phyloP scores from a whole-genome alignment of 2,113 vertebrate species.

The Notarius lentiginosus region DNA sequence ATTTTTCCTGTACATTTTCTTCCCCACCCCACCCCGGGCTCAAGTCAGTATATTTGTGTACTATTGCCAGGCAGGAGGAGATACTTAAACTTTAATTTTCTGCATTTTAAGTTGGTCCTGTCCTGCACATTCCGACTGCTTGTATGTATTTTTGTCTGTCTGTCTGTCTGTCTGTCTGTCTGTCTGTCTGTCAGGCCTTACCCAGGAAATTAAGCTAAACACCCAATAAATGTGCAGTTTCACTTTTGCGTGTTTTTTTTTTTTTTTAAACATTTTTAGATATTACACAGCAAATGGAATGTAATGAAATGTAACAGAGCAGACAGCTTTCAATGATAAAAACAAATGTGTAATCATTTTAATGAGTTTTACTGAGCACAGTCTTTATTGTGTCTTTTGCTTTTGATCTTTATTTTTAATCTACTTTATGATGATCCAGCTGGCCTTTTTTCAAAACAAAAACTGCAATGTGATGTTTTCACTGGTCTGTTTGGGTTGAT shows the following conservation, averaged over 20 bases:
- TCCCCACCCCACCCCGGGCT: background rate
- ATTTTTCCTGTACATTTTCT: background rate
- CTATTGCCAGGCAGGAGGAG: constrained; percentile 62
- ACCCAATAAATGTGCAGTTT: constrained; percentile 53
- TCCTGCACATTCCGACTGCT: constrained; percentile 71
- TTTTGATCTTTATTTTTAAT: background rate
- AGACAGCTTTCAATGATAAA: background rate
- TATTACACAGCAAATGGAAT: constrained; percentile 15
- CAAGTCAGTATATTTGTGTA: constrained; percentile 10
- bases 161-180: constrained; percentile 28
- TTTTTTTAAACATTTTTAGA: constrained; percentile 11
- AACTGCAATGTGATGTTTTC: constrained; percentile 53
- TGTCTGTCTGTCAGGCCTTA: constrained; percentile 36
- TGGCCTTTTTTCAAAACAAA: constrained; percentile 52
- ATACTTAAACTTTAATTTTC: constrained; percentile 43
- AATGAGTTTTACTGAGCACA: constrained; percentile 19
- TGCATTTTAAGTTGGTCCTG: constrained; percentile 55
- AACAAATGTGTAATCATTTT: constrained; percentile 8
- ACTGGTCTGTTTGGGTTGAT: constrained; percentile 53
- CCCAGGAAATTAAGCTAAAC: constrained; percentile 62
- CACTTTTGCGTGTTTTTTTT: background rate
- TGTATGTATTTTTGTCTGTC: constrained; percentile 55
- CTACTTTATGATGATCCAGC: constrained; percentile 36
- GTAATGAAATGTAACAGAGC: constrained; percentile 8
- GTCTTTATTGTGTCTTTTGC: constrained; percentile 23